Conservation (phyloP, 2,888 invertebrate genomes). For the Didymodactylos carnosus region DNA sequence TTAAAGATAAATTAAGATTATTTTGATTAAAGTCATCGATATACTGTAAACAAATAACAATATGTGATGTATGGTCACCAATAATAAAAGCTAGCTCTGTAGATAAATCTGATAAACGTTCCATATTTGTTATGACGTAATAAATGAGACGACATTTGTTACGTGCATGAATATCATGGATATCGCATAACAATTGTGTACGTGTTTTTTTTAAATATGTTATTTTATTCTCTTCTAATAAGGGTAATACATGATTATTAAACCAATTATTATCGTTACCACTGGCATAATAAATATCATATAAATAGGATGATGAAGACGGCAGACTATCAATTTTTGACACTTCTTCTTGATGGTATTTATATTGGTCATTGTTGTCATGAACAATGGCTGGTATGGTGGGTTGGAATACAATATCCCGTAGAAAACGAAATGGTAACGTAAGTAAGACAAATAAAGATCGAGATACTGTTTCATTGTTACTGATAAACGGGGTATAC, state of each 20-base stretch:
- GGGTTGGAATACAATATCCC: not conserved
- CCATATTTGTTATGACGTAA: not conserved
- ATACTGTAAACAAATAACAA: not conserved
- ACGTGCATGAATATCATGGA: not conserved
- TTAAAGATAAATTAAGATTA: not conserved
- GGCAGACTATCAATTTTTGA: no score
- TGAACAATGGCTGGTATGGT: rapidly evolving
- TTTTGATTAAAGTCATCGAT: not conserved
- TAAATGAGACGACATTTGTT: not conserved
- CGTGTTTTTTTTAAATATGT: not conserved
- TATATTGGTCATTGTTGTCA: not conserved
- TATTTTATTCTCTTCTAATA: not conserved
- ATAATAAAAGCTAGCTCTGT: not conserved
- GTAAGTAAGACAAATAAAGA: not conserved
- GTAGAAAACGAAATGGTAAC: not conserved
- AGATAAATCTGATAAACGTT: not conserved
- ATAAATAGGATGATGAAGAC: not conserved
- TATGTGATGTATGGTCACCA: not conserved
- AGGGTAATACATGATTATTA: not conserved
- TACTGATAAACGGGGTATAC: no score
- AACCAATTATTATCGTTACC: not conserved
- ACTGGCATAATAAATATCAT: not conserved
- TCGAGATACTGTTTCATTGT: not conserved
- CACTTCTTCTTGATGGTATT: not conserved
- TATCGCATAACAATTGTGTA: not conserved